Percentiles rank a stretch among this genome's conserved stretches.
Conservation (phyloP, 2,888 invertebrate genomes). For the Agonopterix arenella region DNA sequence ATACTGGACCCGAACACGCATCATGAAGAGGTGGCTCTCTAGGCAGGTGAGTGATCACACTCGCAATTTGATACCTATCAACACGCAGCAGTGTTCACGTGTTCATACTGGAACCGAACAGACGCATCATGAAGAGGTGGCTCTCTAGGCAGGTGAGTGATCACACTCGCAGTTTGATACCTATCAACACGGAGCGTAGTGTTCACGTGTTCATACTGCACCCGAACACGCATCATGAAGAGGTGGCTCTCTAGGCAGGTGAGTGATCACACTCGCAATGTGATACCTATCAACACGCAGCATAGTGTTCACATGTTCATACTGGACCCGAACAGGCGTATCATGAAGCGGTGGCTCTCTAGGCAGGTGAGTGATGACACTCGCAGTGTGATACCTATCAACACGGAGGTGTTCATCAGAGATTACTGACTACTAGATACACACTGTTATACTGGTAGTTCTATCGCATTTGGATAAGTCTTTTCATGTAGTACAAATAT, state of each 20-base stretch:
- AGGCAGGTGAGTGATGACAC: constrained; percentile 77
- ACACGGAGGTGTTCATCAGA: too few relatives aligned
- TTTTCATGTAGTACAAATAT: too few relatives aligned
- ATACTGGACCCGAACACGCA: constrained; percentile 52
- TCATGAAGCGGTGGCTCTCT: constrained; percentile 95
- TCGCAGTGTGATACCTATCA: constrained; percentile 90
- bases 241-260: constrained; percentile 95
- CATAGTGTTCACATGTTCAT: constrained; percentile 94
- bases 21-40: constrained; percentile 95
- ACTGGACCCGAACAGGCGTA: constrained; percentile 90
- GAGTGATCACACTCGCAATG: constrained; percentile 59
- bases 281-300: constrained; percentile 95
- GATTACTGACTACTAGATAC: too few relatives aligned
- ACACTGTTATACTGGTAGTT: too few relatives aligned
- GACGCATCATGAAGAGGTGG: constrained; percentile 94
- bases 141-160: constrained; percentile 85
- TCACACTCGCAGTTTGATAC: constrained; percentile 82
- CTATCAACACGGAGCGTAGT: constrained; percentile 95
- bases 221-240: constrained; percentile 86
- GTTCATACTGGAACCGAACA: constrained; percentile 92
- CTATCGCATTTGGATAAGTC: too few relatives aligned
- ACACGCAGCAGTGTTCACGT: constrained; percentile 94
- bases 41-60: constrained; percentile 77
- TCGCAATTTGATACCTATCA: constrained; percentile 79
- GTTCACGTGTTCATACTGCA: constrained; percentile 94